These are phyloP conservation scores for Sesia apiformis DNA, from an alignment of 2,888 invertebrate genomes.

Conservation along the genomic window DNA sequence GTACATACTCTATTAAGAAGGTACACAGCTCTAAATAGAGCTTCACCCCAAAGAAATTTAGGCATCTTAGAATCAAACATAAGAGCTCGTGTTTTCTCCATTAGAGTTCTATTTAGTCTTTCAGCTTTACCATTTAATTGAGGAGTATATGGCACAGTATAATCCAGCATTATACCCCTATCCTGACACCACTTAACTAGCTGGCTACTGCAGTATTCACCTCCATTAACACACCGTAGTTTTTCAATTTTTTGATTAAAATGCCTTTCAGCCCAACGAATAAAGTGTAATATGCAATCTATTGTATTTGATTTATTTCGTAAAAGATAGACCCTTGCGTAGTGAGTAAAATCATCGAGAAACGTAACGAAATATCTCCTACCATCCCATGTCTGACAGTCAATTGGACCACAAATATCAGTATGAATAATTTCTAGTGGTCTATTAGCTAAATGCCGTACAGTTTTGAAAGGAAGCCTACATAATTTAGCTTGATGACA, in stretches of 20 bases:
- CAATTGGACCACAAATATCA: neutral
- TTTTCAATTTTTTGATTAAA: neutral
- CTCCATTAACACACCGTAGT: neutral
- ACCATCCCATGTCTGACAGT: neutral
- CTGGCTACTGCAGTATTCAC: neutral
- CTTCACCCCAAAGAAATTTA: neutral
- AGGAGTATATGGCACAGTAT: neutral
- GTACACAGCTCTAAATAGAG: neutral
- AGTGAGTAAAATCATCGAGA: neutral
- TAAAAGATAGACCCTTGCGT: neutral
- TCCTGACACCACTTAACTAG: neutral
- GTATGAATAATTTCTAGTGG: neutral
- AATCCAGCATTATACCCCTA: neutral
- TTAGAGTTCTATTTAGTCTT: neutral
- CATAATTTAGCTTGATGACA: neutral
- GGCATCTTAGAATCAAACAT: neutral
- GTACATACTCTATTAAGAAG: neutral
- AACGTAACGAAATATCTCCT: neutral
- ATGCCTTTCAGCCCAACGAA: neutral
- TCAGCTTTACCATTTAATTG: neutral
- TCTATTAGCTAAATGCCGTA: neutral
- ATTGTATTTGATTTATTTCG: neutral
- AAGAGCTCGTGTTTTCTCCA: neutral
- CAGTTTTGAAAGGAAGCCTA: neutral
- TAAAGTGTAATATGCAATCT: neutral